Base-by-base conservation (phyloP, 2,797 vertebrate genomes). In the Spatula versicolor region DNA sequence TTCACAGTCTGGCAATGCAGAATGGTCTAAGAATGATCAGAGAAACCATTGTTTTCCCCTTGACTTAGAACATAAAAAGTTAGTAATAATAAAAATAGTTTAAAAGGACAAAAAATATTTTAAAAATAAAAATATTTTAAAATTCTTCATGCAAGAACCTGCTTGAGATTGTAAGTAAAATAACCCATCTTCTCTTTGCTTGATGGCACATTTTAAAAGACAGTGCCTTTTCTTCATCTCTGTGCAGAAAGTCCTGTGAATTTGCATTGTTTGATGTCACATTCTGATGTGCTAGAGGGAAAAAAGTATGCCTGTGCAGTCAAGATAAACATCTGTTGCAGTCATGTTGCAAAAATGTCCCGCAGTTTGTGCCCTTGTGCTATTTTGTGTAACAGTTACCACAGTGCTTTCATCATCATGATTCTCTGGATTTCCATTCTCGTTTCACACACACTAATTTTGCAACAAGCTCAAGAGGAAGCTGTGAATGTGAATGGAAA, bases 61-160 rank as follows among this genome's bases (percentile, higher is more conserved):
- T 75, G 37, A 83, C 54, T 73, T 62, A 64, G 67, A 94, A 86
- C 28, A 35, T n/a, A 78, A 78, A 10, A 54, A 88, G 87, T 86
- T 89, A 91, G 30, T 48, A 85, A 50, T 56, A 77, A 67, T 41
- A 90, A 63, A 89, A 83, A 83, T 75, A 72, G 66, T 90, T 87
- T 92, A 62, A 66, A 72, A 83, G 43, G 18, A 43, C 43, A 43
- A 43, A 92, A 89, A 83, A 83, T 78, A 72, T 68, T 90, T 87
- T 91, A 54, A 66, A 72, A 83, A 45, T 41, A 85, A 92, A 89
- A 83, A 83, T 78, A 72, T 68, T 90, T 87, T 91, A 58, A 66
- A 72, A 83, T 43, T 43, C 43, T 43, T 43, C 43, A 45, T 41
- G 83, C 48, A 94, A 80, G 73, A 91, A 69, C 13, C 9, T 90